A percentile compares a stretch with the other conserved stretches of the same genome.
These are phyloP conservation scores for Acleris literana DNA, from an alignment of 2,888 invertebrate genomes.

Conservation along the genomic window DNA sequence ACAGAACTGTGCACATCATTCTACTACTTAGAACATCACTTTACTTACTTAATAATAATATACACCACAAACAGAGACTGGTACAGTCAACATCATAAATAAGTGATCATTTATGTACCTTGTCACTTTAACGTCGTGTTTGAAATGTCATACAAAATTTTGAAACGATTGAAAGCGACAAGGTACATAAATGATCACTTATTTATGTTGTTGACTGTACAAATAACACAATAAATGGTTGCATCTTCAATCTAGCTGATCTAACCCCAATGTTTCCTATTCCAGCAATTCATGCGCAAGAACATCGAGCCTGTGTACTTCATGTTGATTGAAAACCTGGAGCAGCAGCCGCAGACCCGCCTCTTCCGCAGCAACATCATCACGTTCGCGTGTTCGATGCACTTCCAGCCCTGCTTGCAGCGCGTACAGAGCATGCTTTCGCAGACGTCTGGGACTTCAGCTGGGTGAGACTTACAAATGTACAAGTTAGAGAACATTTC, in stretches of 20 bases:
- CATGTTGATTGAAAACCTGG: slow-evolving; percentile 50
- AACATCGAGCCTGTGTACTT: slow-evolving; percentile 60
- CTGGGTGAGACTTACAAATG: slow-evolving; percentile 44
- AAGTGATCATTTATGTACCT: too few species aligned
- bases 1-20: too few species aligned
- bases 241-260: neutral
- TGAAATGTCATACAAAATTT: too few species aligned
- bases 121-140: too few species aligned
- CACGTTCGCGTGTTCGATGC: slow-evolving; percentile 62
- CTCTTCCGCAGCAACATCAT: slow-evolving; percentile 60
- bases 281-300: slow-evolving; percentile 65
- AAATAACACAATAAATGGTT: neutral
- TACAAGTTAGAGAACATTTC: too few species aligned
- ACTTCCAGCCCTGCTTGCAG: slow-evolving; percentile 54
- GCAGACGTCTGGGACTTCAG: slow-evolving; percentile 45
- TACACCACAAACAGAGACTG: too few species aligned
- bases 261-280: neutral
- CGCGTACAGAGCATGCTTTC: slow-evolving; percentile 50
- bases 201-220: too few species aligned
- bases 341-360: slow-evolving; percentile 50
- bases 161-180: too few species aligned
- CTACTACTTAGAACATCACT: too few species aligned
- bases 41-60: too few species aligned
- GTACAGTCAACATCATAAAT: too few species aligned
- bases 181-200: too few species aligned